Conservation (phyloP, 2,113 vertebrate genomes). For the Barbus barbus region DNA sequence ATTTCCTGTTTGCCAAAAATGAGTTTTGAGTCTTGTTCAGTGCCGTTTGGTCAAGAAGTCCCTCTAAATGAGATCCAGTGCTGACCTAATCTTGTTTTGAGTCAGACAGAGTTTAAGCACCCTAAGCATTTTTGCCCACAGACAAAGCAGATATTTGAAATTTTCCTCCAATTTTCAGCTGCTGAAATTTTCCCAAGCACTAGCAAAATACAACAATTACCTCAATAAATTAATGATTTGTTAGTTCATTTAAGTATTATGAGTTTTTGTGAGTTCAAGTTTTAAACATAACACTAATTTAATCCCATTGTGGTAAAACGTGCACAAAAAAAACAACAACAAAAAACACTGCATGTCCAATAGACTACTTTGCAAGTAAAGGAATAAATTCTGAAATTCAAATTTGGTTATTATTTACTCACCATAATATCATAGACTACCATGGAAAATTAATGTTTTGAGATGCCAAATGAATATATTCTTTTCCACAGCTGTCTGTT, state of each 20-base stretch:
- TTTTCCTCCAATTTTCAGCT: not conserved
- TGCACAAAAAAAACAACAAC: too few relatives aligned
- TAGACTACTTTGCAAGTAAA: not conserved
- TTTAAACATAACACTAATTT: not conserved
- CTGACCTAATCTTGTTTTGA: conserved; percentile 1
- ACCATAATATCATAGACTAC: not conserved
- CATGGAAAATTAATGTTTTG: not conserved
- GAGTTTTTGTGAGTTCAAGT: not conserved
- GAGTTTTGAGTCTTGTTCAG: not conserved
- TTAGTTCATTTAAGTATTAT: not conserved
- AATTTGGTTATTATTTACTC: not conserved
- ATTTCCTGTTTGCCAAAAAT: not conserved
- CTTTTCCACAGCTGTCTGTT: not conserved
- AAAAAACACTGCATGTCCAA: not conserved
- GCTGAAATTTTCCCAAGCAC: not conserved
- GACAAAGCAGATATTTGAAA: not conserved
- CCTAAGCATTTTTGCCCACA: not conserved
- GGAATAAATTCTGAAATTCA: not conserved
- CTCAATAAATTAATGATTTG: not conserved
- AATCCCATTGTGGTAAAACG: not conserved
- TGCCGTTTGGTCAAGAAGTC: not conserved
- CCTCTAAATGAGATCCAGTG: not conserved
- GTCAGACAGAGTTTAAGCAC: conserved; percentile 7
- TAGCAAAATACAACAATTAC: not conserved
- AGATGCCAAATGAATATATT: not conserved